Conservation (phyloP, 2,113 vertebrate genomes). For the Mesembrinibis cayennensis region DNA sequence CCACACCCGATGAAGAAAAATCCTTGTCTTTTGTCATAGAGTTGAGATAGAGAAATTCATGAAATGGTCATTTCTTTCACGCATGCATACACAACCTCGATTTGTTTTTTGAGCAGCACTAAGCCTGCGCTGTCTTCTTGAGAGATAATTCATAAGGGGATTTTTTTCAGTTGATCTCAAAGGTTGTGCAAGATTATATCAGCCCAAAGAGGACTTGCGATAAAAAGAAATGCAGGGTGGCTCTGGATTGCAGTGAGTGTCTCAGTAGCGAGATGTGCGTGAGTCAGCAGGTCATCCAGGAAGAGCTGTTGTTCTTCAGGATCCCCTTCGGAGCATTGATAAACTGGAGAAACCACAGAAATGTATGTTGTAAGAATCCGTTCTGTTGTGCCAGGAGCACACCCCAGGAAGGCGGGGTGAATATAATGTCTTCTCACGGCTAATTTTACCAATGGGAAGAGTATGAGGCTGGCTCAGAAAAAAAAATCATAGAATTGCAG, state of each 20-base stretch:
- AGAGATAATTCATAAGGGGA: neutral
- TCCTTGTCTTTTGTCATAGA: neutral
- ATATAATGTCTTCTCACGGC: neutral
- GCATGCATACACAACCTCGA: rapidly evolving
- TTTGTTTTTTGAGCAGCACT: neutral
- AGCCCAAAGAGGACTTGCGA: neutral
- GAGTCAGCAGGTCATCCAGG: neutral
- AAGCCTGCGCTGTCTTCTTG: too few species aligned
- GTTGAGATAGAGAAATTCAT: neutral
- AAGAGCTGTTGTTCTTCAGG: neutral
- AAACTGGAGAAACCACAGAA: neutral
- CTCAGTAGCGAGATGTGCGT: neutral
- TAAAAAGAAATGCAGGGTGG: neutral
- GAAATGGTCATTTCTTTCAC: neutral
- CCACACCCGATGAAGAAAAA: neutral
- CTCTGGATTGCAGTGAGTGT: neutral
- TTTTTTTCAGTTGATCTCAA: neutral
- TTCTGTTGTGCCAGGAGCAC: neutral
- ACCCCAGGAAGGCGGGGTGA: rapidly evolving
- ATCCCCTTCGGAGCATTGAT: neutral
- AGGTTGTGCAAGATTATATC: neutral
- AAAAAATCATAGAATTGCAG: neutral
- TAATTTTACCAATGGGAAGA: neutral
- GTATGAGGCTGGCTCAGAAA: neutral
- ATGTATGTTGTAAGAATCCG: neutral